A percentile compares a stretch with the other conserved stretches of the same genome.
Conservation (phyloP, 2,888 invertebrate genomes). For the Ophion ellenae region DNA sequence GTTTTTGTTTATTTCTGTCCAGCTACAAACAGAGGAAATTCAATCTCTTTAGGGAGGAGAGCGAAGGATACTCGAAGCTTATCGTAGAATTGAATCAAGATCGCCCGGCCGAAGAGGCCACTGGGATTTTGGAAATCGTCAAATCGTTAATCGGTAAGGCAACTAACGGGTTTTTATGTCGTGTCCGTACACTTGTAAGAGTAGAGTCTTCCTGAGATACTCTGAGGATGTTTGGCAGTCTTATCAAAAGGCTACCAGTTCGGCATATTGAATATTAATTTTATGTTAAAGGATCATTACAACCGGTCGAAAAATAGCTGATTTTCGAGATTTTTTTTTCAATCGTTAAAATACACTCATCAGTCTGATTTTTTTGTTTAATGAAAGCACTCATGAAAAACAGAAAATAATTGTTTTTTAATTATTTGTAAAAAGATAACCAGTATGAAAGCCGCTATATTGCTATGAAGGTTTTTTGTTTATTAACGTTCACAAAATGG, state of each 20-base stretch:
- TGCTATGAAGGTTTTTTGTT: too few relatives aligned
- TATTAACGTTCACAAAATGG: too few relatives aligned
- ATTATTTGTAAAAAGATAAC: too few relatives aligned
- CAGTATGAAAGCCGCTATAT: too few relatives aligned
- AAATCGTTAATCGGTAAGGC: conserved; percentile 95
- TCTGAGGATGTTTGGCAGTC: not conserved
- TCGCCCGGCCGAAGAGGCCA: conserved; percentile 86
- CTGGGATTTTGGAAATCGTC: conserved; percentile 92
- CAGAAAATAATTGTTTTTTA: too few relatives aligned
- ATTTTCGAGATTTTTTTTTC: too few relatives aligned
- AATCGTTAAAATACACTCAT: too few relatives aligned
- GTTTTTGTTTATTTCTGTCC: conserved; percentile 78
- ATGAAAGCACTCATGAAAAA: too few relatives aligned
- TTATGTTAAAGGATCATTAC: too few relatives aligned
- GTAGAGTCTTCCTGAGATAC: not conserved
- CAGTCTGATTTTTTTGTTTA: too few relatives aligned
- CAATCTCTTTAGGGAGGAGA: conserved; percentile 99
- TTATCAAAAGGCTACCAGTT: not conserved
- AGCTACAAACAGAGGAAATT: conserved; percentile 99
- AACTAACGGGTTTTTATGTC: not conserved
- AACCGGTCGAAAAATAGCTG: too few relatives aligned
- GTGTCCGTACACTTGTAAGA: not conserved
- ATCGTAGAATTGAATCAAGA: conserved; percentile 97
- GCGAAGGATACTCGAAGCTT: conserved; percentile 99
- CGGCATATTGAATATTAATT: too few relatives aligned